phyloP scores from a whole-genome alignment of 2,888 invertebrate species.

The Drosophila falleni region DNA sequence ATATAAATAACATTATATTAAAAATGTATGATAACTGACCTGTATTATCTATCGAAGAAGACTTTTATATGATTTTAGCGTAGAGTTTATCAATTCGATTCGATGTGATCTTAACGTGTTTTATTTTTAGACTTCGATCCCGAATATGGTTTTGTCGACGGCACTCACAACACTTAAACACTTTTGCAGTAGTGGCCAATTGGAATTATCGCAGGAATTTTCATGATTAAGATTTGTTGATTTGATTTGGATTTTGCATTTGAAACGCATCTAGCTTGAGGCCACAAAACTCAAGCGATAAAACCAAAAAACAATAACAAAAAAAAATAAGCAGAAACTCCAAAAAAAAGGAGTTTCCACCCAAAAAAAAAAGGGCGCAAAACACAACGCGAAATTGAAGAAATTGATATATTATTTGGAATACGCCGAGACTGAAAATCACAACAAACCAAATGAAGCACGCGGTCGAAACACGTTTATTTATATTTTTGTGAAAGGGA shows the following conservation, averaged over 20 bases:
- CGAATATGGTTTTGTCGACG: neutral
- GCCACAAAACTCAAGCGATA: conserved; percentile 22
- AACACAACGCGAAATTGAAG: conserved; percentile 7
- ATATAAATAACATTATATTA: neutral
- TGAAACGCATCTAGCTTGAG: conserved; percentile 4
- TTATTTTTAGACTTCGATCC: conserved; percentile 2
- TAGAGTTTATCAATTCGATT: conserved; percentile 7
- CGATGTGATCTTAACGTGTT: neutral
- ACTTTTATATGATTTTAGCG: neutral
- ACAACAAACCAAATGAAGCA: conserved; percentile 8
- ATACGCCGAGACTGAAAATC: conserved; percentile 1
- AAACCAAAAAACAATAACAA: conserved; percentile 41
- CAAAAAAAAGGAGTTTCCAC: neutral
- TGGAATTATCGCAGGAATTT: conserved; percentile 23
- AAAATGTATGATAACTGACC: conserved; percentile 11
- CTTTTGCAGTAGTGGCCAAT: conserved; percentile 33
- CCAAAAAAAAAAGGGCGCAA: conserved; percentile 10
- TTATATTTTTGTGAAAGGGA: neutral
- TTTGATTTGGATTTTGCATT: conserved; percentile 15
- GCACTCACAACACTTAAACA: conserved; percentile 44
- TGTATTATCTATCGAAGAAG: neutral
- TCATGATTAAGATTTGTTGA: conserved; percentile 17
- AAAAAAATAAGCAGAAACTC: conserved; percentile 11
- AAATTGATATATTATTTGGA: conserved; percentile 5
- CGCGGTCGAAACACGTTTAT: neutral